phyloP scores from a whole-genome alignment of 2,113 vertebrate genomes.

The Plecotus auritus region DNA sequence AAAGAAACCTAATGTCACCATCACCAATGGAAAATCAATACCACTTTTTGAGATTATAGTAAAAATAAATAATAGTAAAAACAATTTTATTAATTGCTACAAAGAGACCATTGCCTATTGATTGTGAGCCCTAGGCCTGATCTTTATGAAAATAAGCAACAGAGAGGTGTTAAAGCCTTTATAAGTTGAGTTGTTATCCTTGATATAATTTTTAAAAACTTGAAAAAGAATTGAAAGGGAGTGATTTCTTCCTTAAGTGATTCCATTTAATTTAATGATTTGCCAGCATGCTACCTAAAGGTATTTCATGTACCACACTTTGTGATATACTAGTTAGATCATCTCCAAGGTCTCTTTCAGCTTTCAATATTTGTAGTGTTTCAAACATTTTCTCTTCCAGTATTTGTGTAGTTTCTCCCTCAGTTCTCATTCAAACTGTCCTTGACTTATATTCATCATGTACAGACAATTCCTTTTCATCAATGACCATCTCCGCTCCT shows the following conservation, averaged over 20 bases:
- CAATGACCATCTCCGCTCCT: neutral
- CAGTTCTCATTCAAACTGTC: neutral
- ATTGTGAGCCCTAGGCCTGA: neutral
- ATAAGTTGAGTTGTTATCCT: neutral
- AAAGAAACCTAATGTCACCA: neutral
- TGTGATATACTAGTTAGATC: neutral
- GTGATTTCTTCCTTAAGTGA: neutral
- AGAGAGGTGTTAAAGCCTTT: neutral
- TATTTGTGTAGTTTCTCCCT: neutral
- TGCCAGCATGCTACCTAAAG: neutral
- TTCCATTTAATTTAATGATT: neutral
- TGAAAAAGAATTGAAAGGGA: neutral
- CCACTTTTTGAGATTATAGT: neutral
- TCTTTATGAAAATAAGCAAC: slow-evolving; percentile 6
- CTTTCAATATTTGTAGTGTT: neutral
- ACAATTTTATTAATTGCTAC: neutral
- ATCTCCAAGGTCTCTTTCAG: neutral
- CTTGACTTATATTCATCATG: neutral
- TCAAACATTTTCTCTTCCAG: neutral
- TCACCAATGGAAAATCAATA: neutral
- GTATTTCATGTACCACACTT: neutral
- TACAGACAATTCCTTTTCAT: neutral
- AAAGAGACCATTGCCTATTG: neutral
- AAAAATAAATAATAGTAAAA: slow-evolving; percentile 15
- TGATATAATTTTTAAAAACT: neutral